These are phyloP conservation scores for Orthonyx spaldingii DNA, from an alignment of 2,113 vertebrate genomes.

Conservation along the genomic window DNA sequence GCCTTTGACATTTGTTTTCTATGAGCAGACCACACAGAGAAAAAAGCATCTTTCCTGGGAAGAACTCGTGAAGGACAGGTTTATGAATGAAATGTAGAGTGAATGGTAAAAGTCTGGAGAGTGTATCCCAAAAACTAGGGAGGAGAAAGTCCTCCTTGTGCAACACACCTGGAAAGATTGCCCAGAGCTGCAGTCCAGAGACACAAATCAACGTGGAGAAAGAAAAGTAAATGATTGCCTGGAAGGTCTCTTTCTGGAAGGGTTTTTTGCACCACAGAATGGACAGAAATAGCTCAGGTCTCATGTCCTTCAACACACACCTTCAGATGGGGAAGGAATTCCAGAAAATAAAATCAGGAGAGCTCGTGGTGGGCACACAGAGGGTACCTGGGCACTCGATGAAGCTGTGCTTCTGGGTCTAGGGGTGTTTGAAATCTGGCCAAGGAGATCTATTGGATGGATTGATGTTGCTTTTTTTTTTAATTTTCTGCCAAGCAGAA, in stretches of 20 bases:
- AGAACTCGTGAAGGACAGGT: background rate
- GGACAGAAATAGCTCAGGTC: background rate
- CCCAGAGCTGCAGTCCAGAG: background rate
- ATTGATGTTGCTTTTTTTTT: background rate
- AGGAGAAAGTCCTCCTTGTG: background rate
- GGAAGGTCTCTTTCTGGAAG: background rate
- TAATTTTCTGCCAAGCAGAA: background rate
- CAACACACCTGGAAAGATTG: background rate
- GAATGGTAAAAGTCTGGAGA: background rate
- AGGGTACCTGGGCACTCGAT: rapidly evolving
- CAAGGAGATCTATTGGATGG: background rate
- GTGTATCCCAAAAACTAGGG: background rate
- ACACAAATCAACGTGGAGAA: rapidly evolving
- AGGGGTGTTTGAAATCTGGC: background rate
- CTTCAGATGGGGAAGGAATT: background rate
- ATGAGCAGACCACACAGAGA: background rate
- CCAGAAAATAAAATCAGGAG: background rate
- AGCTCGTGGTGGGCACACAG: background rate
- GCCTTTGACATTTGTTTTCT: background rate
- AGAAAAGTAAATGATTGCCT: background rate
- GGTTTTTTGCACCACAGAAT: background rate
- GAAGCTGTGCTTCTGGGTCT: background rate
- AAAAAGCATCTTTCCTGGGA: background rate
- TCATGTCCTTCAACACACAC: background rate
- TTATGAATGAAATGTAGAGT: background rate